Evolutionary conservation across 2,113 vertebrate genomes (phyloP).

Genomic region (Lycocorax pyrrhopterus): DNA sequence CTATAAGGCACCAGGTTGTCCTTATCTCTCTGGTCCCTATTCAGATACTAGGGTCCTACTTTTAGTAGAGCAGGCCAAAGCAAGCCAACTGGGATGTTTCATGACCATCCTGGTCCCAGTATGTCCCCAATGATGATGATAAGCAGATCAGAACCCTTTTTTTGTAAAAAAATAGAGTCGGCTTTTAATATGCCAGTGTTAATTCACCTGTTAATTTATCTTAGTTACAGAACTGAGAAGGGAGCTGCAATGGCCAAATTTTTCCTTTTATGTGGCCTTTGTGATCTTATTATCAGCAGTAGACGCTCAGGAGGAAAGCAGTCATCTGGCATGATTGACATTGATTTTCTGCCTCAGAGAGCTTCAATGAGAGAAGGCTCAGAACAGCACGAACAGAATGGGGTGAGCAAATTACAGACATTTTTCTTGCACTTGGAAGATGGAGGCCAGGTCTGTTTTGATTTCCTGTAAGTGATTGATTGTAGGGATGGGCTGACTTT

Average conservation of each 20-base stretch:
- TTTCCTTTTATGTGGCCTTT: background rate
- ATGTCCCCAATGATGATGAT: background rate
- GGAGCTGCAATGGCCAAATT: fast-evolving
- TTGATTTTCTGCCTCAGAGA: constrained; percentile 19
- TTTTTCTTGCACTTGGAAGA: background rate
- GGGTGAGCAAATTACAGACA: background rate
- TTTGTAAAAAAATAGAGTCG: background rate
- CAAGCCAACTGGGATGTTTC: background rate
- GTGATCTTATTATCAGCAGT: background rate
- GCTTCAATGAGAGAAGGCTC: background rate
- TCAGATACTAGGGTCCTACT: background rate
- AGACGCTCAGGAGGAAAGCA: constrained; percentile 6
- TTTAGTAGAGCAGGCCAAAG: background rate
- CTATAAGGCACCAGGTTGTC: background rate
- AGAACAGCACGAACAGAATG: background rate
- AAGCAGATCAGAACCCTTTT: background rate
- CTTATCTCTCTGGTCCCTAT: background rate
- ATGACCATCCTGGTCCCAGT: background rate
- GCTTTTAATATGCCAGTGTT: background rate
- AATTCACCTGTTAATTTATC: background rate
- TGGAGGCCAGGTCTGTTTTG: background rate
- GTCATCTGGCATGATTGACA: constrained; percentile 12
- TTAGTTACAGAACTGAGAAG: background rate
- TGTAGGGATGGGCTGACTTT: background rate
- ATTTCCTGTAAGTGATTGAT: background rate